Conservation (phyloP, 1,140 invertebrate genomes). For the Stratiolaelaps scimitus region DNA sequence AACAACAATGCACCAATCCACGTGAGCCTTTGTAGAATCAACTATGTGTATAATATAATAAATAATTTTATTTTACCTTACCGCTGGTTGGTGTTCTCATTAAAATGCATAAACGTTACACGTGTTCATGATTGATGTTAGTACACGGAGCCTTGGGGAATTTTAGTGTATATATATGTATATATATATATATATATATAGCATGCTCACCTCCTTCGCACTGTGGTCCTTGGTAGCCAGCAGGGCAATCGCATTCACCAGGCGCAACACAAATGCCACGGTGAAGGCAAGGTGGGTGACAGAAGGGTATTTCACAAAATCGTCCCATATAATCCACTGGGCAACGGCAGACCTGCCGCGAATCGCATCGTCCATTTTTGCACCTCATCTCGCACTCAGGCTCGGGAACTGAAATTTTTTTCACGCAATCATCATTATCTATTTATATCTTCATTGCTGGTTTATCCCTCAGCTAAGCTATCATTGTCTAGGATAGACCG, state of each 20-base stretch:
- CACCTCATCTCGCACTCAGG: conserved; percentile 73
- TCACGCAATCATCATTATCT: background rate
- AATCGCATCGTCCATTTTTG: conserved; percentile 65
- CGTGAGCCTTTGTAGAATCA: background rate
- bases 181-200: too few relatives aligned
- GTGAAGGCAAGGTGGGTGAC: conserved; percentile 83
- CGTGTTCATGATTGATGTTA: too few relatives aligned
- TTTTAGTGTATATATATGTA: too few relatives aligned
- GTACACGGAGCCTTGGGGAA: too few relatives aligned
- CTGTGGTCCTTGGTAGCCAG: conserved; percentile 74
- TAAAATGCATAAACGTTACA: too few relatives aligned
- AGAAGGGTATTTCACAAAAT: conserved; percentile 47
- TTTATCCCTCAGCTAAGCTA: too few relatives aligned
- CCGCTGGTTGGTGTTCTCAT: too few relatives aligned
- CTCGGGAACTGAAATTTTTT: conserved; percentile 54
- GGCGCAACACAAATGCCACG: conserved; percentile 76
- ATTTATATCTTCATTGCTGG: too few relatives aligned
- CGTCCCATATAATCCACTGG: background rate
- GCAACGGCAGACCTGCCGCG: background rate
- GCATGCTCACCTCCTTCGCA: conserved; percentile 67
- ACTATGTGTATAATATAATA: too few relatives aligned
- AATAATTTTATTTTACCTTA: too few relatives aligned
- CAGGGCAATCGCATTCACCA: conserved; percentile 67
- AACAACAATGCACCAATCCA: too few relatives aligned
- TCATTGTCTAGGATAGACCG: too few relatives aligned